Evolutionary conservation across 2,888 invertebrate species (phyloP), one percentile per base, ranked within the genome.

Genomic region (Napeogenes inachia): DNA sequence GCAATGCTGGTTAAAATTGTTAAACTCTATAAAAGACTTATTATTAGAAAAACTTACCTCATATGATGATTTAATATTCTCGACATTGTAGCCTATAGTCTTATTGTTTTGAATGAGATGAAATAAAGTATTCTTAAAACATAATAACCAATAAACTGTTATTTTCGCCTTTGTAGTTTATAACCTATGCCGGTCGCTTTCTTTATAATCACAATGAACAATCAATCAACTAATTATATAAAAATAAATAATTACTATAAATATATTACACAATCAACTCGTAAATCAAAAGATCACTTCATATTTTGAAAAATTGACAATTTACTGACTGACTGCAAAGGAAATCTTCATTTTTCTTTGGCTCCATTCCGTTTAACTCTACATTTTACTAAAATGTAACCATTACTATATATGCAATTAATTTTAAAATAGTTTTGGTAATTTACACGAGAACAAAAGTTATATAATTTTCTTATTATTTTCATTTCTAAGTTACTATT

Each of bases 51-150:
- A 53, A 61, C 58, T 68, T 76, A 89, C 90, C 88, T 87, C 75
- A 88, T 75, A 64, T 85, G 87, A 76, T 89, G 85, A 73, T 89
- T 87, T 60, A 90, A 82, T 78, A 90, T 87, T 75, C 89, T 84
- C 69, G 90, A 89, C 90, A 90, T 89, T 72, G 68, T 87, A 78
- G 72, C 66, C 79, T 77, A 63, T 64, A 63, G 54, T 63, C 63
- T 59, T 61, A 69, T 62, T 74, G 71, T 71, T 77, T 72, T 68
- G 62, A 64, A 59, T 62, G 72, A 71, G 72, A 74, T 71, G 59
- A 59, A 55, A 59, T 13, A 13, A 57, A 46, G 38, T 62, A 30
- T 63, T 80, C 81, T 72, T 76, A 77, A 76, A 77, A 72, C 75
- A 75, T 75, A 70, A 70, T 84, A 82, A 82, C 82, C 80, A 81